Percentiles rank a stretch among this genome's conserved stretches.
Evolutionary conservation across 92 coral and sea anemone genomes (phyloP).

Genomic region (Siderastrea radians): DNA sequence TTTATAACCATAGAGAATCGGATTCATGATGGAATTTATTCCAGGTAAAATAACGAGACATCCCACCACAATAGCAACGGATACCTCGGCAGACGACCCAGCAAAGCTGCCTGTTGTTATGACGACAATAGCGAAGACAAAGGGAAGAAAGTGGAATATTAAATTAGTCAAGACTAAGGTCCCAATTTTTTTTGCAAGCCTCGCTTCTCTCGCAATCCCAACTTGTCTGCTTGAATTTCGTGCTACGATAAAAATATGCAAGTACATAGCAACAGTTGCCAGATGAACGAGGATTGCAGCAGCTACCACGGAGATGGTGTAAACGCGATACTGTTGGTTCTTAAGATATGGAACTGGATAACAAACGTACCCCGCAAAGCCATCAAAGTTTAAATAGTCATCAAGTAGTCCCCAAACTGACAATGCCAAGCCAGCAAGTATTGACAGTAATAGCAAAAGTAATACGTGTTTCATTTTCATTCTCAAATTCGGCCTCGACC

Average conservation of each 20-base stretch:
- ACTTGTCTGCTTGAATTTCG: not conserved
- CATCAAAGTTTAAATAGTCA: no score
- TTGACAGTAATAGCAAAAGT: not conserved
- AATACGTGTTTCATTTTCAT: no score
- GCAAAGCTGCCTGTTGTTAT: not conserved
- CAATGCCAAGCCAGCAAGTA: not conserved
- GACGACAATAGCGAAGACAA: not conserved
- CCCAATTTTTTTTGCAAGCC: not conserved
- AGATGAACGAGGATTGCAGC: not conserved
- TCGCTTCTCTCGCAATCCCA: not conserved
- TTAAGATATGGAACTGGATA: not conserved
- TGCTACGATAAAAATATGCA: no score
- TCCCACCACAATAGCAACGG: not conserved
- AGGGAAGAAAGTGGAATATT: not conserved
- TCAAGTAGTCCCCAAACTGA: not conserved
- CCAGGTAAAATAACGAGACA: no score
- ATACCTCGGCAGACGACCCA: not conserved
- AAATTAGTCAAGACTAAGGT: not conserved
- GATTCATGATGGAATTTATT: no score
- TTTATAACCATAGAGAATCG: not conserved
- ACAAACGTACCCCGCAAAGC: not conserved
- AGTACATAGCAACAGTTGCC: not conserved
- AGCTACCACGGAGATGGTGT: not conserved
- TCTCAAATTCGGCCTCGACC: not conserved
- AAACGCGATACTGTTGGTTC: not conserved